A percentile compares a stretch with the other conserved stretches of the same genome.
phyloP scores from a whole-genome alignment of 2,888 invertebrate genomes.

The Lepidonotus clava region DNA sequence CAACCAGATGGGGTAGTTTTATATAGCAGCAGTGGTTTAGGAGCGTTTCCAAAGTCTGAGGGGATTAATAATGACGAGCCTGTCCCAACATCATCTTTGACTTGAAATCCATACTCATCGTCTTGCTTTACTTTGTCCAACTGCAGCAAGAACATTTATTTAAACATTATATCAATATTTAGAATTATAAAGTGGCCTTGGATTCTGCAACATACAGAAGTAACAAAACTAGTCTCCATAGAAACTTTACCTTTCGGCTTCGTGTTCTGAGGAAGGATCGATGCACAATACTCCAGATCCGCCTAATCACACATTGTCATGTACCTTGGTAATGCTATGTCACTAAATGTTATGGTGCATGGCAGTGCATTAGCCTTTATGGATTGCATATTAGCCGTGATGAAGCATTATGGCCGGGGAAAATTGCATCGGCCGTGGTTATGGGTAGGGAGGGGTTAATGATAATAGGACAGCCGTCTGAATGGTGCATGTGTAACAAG shows the following conservation, averaged over 20 bases:
- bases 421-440: neutral
- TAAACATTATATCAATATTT: too few species aligned
- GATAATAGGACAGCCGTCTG: neutral
- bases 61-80: neutral
- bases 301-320: too few species aligned
- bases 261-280: too few species aligned
- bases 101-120: neutral
- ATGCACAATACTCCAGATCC: too few species aligned
- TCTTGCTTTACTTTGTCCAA: neutral
- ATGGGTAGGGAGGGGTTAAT: neutral
- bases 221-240: too few species aligned
- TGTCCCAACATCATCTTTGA: neutral
- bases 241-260: too few species aligned
- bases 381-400: neutral
- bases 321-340: neutral
- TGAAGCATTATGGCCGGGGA: neutral
- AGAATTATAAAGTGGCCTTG: too few species aligned
- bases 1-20: neutral
- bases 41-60: neutral
- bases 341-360: neutral
- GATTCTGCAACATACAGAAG: too few species aligned
- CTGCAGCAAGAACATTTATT: too few species aligned
- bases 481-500: neutral
- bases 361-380: neutral
- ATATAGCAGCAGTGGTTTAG: neutral